Percentiles rank a stretch among this genome's conserved stretches.
These are phyloP conservation scores for Aphelocoma californica DNA, from an alignment of 2,797 vertebrate genomes.

Conservation along the genomic window DNA sequence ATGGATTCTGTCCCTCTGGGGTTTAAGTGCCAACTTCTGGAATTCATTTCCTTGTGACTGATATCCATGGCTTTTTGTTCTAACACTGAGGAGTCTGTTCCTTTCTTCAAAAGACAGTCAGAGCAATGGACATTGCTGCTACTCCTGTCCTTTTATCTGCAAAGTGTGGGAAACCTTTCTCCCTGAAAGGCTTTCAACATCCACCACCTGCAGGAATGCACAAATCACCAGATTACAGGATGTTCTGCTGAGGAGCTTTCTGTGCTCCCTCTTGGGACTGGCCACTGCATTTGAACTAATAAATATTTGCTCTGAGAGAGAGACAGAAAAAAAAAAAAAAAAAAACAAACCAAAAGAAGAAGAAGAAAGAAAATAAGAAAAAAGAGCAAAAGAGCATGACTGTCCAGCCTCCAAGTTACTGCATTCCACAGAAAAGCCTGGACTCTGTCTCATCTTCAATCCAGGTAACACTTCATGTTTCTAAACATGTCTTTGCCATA, in stretches of 20 bases:
- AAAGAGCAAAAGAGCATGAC: too few relatives aligned
- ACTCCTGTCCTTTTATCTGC: not conserved
- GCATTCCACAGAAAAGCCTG: not conserved
- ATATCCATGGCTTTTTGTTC: not conserved
- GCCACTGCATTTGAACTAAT: not conserved
- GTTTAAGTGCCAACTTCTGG: not conserved
- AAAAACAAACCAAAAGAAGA: too few relatives aligned
- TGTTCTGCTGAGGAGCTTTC: not conserved
- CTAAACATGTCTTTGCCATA: not conserved
- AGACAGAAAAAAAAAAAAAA: fast-evolving
- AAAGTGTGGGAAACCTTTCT: not conserved
- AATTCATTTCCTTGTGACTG: not conserved
- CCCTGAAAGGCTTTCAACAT: conserved; percentile 6
- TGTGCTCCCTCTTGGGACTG: conserved; percentile 1
- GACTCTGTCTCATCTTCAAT: not conserved
- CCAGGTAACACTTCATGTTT: not conserved
- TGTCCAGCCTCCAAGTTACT: not conserved
- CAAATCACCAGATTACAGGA: not conserved
- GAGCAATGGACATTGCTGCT: not conserved
- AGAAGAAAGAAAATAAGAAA: too few relatives aligned
- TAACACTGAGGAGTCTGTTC: not conserved
- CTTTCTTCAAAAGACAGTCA: not conserved
- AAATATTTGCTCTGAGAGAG: not conserved
- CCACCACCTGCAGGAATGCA: not conserved
- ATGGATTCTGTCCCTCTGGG: not conserved